Percentiles rank a stretch among this genome's conserved stretches.
Evolutionary conservation across 2,113 vertebrate genomes (phyloP).

Genomic region (crab-eating macaque (Macaca fascicularis)): T2T-MFA8v1.1 NC_088395.1:78698501-78699000

Average conservation of each 20-base stretch:
- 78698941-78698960: not conserved
- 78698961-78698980: not conserved
- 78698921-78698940: not conserved
- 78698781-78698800: not conserved
- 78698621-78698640: not conserved
- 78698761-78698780: not conserved
- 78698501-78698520: not conserved
- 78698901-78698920: conserved; percentile 24
- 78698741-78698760: not conserved
- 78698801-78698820: conserved; percentile 21
- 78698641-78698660: not conserved
- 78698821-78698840: conserved; percentile 32
- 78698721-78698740: not conserved
- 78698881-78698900: conserved; percentile 24
- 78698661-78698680: not conserved
- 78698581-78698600: not conserved
- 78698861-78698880: conserved; percentile 42
- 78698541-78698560: too few relatives aligned
- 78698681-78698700: not conserved
- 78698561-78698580: not conserved
- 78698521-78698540: not conserved
- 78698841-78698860: conserved; percentile 39
- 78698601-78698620: not conserved
- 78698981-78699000: not conserved
- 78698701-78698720: not conserved